Conservation (phyloP, 92 coral and sea anemone species). For the Phenganax subtilis region DNA sequence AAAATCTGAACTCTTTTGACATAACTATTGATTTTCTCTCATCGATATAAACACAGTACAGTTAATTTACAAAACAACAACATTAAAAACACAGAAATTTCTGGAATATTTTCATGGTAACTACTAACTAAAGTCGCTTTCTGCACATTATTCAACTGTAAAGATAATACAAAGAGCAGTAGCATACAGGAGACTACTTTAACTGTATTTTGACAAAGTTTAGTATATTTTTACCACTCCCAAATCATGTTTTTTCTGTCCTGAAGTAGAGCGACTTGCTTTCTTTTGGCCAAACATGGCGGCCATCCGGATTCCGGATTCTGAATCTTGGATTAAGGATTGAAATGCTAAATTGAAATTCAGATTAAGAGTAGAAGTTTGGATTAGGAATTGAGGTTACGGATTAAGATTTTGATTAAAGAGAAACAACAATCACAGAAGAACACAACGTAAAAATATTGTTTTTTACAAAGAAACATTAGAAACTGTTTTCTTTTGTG, state of each 20-base stretch:
- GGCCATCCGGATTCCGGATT: constrained; percentile 20
- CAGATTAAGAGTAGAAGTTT: background rate
- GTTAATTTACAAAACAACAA: too few relatives aligned
- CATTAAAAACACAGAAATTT: too few relatives aligned
- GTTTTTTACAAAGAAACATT: too few relatives aligned
- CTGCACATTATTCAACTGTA: background rate
- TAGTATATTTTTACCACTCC: constrained; percentile 54
- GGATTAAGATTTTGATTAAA: too few relatives aligned
- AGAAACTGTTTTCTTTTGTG: background rate
- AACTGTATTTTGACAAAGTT: background rate
- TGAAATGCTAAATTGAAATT: background rate
- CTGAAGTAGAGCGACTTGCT: constrained; percentile 52
- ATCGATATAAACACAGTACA: too few relatives aligned
- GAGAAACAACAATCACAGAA: background rate
- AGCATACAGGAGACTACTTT: background rate
- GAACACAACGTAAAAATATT: background rate
- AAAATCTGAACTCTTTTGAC: too few relatives aligned
- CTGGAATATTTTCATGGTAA: too few relatives aligned
- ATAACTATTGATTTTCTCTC: too few relatives aligned
- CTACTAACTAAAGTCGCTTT: too few relatives aligned
- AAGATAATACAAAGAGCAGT: background rate
- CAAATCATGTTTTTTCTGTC: constrained; percentile 68
- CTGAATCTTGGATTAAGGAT: background rate
- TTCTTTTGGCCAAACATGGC: constrained; percentile 72
- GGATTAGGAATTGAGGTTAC: background rate